These are phyloP conservation scores for Neotoxoptera formosana DNA, from an alignment of 1,140 invertebrate species.

Conservation along the genomic window DNA sequence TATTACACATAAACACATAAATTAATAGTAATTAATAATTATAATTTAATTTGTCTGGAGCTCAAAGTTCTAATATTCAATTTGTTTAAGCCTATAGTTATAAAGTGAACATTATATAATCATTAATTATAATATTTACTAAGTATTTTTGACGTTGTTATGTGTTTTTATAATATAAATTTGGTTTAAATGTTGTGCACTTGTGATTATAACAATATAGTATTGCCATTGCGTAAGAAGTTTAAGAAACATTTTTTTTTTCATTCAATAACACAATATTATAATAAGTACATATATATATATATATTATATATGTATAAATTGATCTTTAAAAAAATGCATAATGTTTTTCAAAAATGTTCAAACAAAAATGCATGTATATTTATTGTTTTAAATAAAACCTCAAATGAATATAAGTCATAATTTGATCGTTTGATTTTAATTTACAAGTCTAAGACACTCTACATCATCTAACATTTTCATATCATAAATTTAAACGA, in stretches of 20 bases:
- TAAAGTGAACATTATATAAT: background rate
- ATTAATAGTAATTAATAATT: constrained; percentile 26
- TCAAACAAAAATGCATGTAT: background rate
- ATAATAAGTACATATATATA: background rate
- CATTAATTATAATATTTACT: background rate
- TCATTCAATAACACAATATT: background rate
- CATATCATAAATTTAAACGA: background rate
- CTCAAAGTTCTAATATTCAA: constrained; percentile 20
- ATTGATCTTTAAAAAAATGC: background rate
- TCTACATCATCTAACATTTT: background rate
- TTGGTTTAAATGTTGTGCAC: background rate
- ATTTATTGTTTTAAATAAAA: background rate
- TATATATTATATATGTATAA: background rate
- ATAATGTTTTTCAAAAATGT: no score
- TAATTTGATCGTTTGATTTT: background rate
- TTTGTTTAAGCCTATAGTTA: background rate
- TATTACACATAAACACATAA: background rate
- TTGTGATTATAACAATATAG: background rate
- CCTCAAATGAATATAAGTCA: background rate
- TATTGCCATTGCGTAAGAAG: background rate
- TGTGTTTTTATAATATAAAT: background rate
- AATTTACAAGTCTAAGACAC: background rate
- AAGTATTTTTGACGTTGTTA: background rate
- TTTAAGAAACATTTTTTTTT: background rate
- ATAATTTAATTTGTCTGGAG: constrained; percentile 15